Evolutionary conservation across 2,113 vertebrate genomes (phyloP).

Genomic region (Ageneiosus marmoratus): DNA sequence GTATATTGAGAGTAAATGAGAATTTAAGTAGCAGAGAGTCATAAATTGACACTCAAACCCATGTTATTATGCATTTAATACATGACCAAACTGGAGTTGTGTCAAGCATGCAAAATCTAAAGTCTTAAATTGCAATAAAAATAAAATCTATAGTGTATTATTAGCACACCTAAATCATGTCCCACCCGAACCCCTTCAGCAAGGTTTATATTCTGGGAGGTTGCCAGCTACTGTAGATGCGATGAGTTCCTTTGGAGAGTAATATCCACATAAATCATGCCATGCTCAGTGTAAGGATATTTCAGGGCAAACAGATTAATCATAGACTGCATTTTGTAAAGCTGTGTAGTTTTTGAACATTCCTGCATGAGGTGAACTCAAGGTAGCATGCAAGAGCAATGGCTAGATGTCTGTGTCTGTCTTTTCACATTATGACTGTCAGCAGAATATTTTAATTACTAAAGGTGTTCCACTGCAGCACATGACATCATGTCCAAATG

Average conservation of each 20-base stretch:
- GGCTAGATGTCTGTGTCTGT: background rate
- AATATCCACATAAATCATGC: constrained; percentile 57
- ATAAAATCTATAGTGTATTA: constrained; percentile 39
- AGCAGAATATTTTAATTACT: background rate
- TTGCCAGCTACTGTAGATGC: constrained; percentile 40
- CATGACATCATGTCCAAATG: background rate
- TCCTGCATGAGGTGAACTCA: constrained; percentile 52
- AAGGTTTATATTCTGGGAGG: constrained; percentile 44
- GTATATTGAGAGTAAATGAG: constrained; percentile 23
- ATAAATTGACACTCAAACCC: background rate
- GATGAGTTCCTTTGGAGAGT: constrained; percentile 40
- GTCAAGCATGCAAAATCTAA: constrained; percentile 25
- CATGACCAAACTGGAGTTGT: background rate
- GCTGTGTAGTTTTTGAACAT: constrained; percentile 43
- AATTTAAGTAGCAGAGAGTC: constrained; percentile 28
- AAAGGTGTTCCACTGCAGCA: background rate
- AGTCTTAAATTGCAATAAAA: constrained; percentile 27
- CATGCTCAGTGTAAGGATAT: constrained; percentile 48
- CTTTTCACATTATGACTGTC: background rate
- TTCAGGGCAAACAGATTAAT: constrained; percentile 53
- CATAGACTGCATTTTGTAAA: constrained; percentile 42
- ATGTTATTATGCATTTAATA: constrained; percentile 13
- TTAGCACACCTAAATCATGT: constrained; percentile 41
- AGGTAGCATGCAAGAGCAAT: constrained; percentile 45
- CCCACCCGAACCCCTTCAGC: constrained; percentile 47